Percentiles rank a stretch among this genome's conserved stretches.
phyloP scores from a whole-genome alignment of 1,140 invertebrate genomes.

The Venturia canescens region DNA sequence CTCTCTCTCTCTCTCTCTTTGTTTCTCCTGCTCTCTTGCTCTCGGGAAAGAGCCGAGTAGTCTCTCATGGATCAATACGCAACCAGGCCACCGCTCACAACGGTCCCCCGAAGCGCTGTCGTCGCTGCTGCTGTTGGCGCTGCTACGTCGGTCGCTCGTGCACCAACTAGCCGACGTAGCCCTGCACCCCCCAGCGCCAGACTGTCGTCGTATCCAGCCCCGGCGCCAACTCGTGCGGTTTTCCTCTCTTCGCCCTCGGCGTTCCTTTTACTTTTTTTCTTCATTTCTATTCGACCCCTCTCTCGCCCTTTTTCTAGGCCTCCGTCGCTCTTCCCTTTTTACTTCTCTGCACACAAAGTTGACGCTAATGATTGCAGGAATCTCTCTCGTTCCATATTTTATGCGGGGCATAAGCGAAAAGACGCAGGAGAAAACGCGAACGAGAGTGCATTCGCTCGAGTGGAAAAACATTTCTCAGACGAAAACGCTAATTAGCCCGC shows the following conservation, averaged over 20 bases:
- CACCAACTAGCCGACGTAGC: constrained; percentile 13
- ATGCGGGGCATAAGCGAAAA: background rate
- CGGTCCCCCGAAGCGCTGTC: constrained; percentile 49
- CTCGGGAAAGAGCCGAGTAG: constrained; percentile 51
- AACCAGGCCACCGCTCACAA: constrained; percentile 69
- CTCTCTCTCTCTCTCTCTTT: constrained; percentile 53
- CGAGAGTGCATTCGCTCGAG: constrained; percentile 20
- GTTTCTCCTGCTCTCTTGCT: background rate
- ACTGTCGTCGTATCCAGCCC: constrained; percentile 39
- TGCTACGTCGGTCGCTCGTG: constrained; percentile 25
- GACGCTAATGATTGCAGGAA: constrained; percentile 12
- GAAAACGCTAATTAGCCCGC: background rate
- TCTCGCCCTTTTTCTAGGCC: constrained; percentile 2
- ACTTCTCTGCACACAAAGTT: constrained; percentile 11
- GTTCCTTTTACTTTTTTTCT: constrained; percentile 10
- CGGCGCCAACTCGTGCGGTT: constrained; percentile 45
- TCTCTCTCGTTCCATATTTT: background rate
- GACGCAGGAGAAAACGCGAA: background rate
- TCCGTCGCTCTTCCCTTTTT: background rate
- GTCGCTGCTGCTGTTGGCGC: constrained; percentile 46
- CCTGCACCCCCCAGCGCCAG: constrained; percentile 44
- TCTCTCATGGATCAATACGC: constrained; percentile 71
- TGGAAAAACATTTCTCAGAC: constrained; percentile 5
- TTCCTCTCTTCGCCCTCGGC: constrained; percentile 3
- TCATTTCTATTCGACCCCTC: constrained; percentile 2